These are phyloP conservation scores for Eulimnadia texana DNA, from an alignment of 1,140 invertebrate species.

Conservation along the genomic window DNA sequence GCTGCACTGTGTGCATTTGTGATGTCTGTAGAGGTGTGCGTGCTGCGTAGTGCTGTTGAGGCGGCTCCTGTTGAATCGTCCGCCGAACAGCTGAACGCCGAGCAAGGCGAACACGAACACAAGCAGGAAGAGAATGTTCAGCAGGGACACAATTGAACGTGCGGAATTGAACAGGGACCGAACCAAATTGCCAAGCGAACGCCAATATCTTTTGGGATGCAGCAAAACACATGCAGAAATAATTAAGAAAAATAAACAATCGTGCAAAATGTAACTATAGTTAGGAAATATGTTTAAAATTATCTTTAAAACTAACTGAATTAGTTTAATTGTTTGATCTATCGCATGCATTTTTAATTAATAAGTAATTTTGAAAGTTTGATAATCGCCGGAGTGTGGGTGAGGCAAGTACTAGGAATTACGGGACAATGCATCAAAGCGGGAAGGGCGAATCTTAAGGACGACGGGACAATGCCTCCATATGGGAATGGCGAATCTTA, in stretches of 20 bases:
- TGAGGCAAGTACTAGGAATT: too few species aligned
- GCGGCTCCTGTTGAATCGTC: conserved; percentile 15
- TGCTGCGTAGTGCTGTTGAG: too few species aligned
- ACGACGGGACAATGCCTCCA: too few species aligned
- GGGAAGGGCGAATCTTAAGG: too few species aligned
- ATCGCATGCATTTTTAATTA: too few species aligned
- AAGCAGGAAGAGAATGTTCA: conserved; percentile 52
- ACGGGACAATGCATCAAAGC: too few species aligned
- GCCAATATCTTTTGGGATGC: conserved; percentile 34
- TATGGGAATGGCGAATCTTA: too few species aligned
- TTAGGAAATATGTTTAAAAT: neutral
- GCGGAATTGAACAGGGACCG: conserved; percentile 45
- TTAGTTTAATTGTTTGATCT: neutral
- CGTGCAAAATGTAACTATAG: neutral
- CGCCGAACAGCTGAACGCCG: conserved; percentile 34
- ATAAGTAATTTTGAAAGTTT: too few species aligned
- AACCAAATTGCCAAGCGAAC: conserved; percentile 44
- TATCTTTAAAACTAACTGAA: neutral
- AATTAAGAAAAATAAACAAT: neutral
- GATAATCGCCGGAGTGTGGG: too few species aligned
- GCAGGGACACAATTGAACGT: conserved; percentile 46
- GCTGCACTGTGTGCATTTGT: neutral
- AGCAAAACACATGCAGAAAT: neutral
- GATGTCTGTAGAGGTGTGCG: neutral
- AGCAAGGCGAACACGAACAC: conserved; percentile 53